phyloP scores from a whole-genome alignment of 2,797 vertebrate species.

The Florisuga fusca region DNA sequence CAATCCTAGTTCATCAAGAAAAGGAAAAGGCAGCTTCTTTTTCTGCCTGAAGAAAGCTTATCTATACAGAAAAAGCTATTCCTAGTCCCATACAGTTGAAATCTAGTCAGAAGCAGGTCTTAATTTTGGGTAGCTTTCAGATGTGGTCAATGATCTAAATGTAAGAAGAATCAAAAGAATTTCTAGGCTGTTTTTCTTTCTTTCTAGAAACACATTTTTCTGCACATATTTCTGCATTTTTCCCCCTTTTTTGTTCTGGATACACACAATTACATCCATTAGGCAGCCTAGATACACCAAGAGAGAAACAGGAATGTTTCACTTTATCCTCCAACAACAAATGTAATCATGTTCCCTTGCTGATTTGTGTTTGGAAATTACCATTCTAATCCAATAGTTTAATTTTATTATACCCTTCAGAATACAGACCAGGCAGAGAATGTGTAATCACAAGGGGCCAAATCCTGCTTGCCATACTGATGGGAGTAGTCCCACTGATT shows the following conservation, averaged over 20 bases:
- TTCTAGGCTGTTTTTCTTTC: background rate
- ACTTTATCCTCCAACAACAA: slow-evolving; percentile 67
- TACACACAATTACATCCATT: slow-evolving; percentile 48
- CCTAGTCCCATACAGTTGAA: background rate
- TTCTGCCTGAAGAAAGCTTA: background rate
- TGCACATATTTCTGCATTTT: background rate
- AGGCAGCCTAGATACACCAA: slow-evolving; percentile 50
- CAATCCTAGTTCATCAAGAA: background rate
- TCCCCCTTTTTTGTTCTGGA: slow-evolving; percentile 8
- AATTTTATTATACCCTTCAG: slow-evolving; percentile 77
- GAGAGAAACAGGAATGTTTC: slow-evolving; percentile 61
- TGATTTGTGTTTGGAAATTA: slow-evolving; percentile 77
- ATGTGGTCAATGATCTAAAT: background rate
- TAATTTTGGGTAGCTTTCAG: background rate
- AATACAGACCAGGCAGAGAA: slow-evolving; percentile 68
- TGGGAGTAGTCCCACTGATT: slow-evolving; percentile 59
- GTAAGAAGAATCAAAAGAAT: background rate
- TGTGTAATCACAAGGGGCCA: slow-evolving; percentile 66
- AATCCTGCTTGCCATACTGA: slow-evolving; percentile 61
- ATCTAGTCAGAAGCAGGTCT: background rate
- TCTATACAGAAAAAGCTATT: background rate
- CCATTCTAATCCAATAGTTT: slow-evolving; percentile 78
- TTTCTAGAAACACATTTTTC: background rate
- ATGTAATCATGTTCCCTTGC: slow-evolving; percentile 69
- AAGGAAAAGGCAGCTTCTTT: background rate